Base-by-base conservation (phyloP, 2,113 vertebrate genomes). In the Aldabrachelys gigantea region DNA sequence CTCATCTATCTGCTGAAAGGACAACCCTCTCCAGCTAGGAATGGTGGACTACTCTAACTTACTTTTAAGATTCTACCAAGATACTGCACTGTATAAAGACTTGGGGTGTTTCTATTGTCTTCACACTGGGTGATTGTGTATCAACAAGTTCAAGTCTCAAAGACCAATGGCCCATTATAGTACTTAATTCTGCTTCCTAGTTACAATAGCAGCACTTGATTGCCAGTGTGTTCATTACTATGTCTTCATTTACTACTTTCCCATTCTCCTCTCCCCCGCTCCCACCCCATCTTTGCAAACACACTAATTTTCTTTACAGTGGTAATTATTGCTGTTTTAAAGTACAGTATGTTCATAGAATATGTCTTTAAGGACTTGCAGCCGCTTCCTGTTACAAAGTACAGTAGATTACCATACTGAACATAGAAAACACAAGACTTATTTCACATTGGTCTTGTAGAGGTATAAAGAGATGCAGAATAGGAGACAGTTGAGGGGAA, bases 271-370 rank as follows among this genome's bases (percentile, higher is more conserved):
- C 54, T n/a, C 50, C 50, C 50, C 4, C 4, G 13, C 13, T 4
- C 49, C 12, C 11, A 12, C 31, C 89, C 83, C 89, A 50, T 47
- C 87, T 57, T 57, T 87, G 27, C 57, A 81, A 50, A 47, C 29
- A 6, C 41, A 95, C 82, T 83, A 92, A 1, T 90, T 94, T 93
- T 84, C 96, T 96, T 94, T 97, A 87, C 97, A 97, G 91, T 95
- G 96, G 90, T 97, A 97, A 98, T 98, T 98, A 98, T 97, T 98
- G 98, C 98, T 98, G 97, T 98, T 97, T 96, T 93, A 89, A 90
- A 97, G 76, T 82, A 87, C 50, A 84, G 76, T 82, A 87, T 57
- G 87, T 89, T 97, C 25, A 0, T 84, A 81, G 52, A 31, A 25
- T 72, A 81, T 82, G 81, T 85, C 50, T 69, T 96, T 89, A 94